Percentiles rank a stretch among this genome's conserved stretches.
Conservation (phyloP, 2,113 vertebrate species). For the Gopherus evgoodei region DNA sequence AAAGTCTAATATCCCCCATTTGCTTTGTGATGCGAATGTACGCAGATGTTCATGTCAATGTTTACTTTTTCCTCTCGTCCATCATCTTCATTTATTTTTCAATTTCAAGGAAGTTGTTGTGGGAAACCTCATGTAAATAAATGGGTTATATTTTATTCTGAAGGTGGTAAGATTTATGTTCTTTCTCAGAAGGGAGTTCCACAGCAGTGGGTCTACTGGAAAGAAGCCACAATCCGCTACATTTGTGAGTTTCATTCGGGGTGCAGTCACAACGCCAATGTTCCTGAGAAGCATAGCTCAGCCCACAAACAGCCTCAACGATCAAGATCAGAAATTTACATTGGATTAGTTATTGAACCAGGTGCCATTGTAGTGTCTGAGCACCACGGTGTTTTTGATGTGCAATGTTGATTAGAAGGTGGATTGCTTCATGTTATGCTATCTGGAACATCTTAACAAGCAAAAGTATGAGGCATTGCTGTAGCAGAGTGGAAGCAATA, state of each 20-base stretch:
- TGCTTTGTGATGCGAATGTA: neutral
- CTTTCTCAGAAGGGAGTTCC: neutral
- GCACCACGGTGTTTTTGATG: neutral
- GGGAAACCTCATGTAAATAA: neutral
- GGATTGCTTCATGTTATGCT: neutral
- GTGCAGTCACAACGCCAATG: neutral
- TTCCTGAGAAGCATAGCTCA: neutral
- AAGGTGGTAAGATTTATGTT: neutral
- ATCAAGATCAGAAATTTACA: neutral
- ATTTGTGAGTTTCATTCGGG: neutral
- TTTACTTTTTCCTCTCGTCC: neutral
- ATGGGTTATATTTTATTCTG: neutral
- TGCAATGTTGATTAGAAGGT: neutral
- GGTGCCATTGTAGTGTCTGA: neutral
- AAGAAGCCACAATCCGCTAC: neutral
- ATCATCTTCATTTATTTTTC: neutral
- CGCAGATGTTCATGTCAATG: neutral
- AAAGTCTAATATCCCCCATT: neutral
- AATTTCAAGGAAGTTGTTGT: neutral
- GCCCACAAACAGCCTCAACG: neutral
- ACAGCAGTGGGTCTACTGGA: neutral
- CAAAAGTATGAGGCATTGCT: neutral
- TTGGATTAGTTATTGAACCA: neutral
- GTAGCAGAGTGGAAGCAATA: neutral
- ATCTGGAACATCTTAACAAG: neutral